Conservation (phyloP, 2,888 invertebrate genomes). For the Eucera pruinosa region DNA sequence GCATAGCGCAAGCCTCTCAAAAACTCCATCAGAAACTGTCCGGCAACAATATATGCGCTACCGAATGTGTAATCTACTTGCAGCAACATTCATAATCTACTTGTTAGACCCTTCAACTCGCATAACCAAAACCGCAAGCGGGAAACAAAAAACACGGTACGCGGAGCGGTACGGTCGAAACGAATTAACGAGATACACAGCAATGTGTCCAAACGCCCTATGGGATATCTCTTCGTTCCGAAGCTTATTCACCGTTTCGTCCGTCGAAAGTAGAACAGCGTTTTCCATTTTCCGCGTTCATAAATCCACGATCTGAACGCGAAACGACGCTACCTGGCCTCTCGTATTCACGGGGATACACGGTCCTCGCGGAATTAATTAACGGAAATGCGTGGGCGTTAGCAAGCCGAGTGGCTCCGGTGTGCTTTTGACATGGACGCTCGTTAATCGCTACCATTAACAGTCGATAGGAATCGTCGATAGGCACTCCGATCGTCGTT, state of each 20-base stretch:
- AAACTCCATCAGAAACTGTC: not conserved
- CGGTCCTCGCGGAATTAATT: slow-evolving; percentile 47
- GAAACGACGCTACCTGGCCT: slow-evolving; percentile 27
- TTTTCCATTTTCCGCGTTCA: slow-evolving; percentile 46
- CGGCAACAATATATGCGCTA: not conserved
- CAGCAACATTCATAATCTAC: no score
- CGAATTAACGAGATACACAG: slow-evolving; percentile 20
- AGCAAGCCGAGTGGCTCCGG: slow-evolving; percentile 37
- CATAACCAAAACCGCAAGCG: not conserved
- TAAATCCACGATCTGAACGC: slow-evolving; percentile 49
- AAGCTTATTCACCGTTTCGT: slow-evolving; percentile 4
- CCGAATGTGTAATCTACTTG: not conserved
- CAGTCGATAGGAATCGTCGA: slow-evolving; percentile 63
- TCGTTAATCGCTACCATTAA: slow-evolving; percentile 71
- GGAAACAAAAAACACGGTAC: not conserved
- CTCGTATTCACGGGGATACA: slow-evolving; percentile 37
- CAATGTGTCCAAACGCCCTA: no score
- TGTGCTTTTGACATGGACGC: slow-evolving; percentile 52
- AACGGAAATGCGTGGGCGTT: slow-evolving; percentile 57
- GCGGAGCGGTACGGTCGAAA: not conserved
- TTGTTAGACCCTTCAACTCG: not conserved
- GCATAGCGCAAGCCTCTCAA: no score
- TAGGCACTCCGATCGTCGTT: not conserved
- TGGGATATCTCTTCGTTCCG: slow-evolving; percentile 4
- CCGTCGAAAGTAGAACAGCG: slow-evolving; percentile 16